Percentiles rank a stretch among this genome's conserved stretches.
Conservation (phyloP, 2,888 invertebrate species). For the Limnephilus marmoratus region DNA sequence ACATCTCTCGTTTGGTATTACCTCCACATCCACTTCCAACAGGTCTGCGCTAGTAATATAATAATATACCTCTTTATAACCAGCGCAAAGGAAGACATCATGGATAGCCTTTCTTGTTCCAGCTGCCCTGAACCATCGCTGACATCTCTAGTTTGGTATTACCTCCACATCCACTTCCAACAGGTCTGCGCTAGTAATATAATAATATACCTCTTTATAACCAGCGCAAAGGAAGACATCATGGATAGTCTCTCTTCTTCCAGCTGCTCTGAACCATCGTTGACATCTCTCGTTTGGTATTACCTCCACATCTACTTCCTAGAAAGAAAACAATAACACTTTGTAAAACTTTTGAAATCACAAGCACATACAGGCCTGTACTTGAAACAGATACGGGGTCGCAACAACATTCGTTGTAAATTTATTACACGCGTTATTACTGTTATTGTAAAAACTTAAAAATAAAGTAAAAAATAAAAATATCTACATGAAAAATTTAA, state of each 20-base stretch:
- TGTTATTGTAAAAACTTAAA: too few species aligned
- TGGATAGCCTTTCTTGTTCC: constrained; percentile 94
- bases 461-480: too few species aligned
- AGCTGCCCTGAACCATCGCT: constrained; percentile 94
- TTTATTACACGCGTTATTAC: too few species aligned
- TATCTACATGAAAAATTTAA: too few species aligned
- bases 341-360: background rate
- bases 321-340: constrained; percentile 55
- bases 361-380: background rate
- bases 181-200: too few species aligned
- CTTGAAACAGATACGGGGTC: too few species aligned
- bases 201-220: constrained; percentile 85
- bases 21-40: constrained; percentile 91
- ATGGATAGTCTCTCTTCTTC: constrained; percentile 93
- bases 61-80: constrained; percentile 86
- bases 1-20: constrained; percentile 92
- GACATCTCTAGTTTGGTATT: constrained; percentile 92
- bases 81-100: constrained; percentile 94
- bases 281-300: constrained; percentile 94
- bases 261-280: constrained; percentile 94
- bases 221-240: constrained; percentile 96
- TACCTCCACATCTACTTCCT: constrained; percentile 91
- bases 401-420: too few species aligned
- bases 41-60: too few species aligned
- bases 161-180: constrained; percentile 91